Conservation (phyloP, 2,888 invertebrate species). For the Spatulosminthurus flaviceps region DNA sequence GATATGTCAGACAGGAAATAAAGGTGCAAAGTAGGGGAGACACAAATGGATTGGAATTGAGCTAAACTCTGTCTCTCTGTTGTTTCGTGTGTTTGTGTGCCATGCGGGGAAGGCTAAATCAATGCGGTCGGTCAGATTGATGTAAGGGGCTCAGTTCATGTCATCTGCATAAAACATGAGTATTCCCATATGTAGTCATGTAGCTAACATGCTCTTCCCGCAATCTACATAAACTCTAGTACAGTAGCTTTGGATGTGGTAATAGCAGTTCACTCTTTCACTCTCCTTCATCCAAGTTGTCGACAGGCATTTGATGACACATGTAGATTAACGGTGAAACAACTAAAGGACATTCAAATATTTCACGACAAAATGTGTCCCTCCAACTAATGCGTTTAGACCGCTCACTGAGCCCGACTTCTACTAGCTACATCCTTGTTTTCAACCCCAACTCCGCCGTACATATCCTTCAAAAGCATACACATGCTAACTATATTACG, state of each 20-base stretch:
- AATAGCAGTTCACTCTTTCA: not conserved
- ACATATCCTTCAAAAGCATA: not conserved
- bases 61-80: constrained; percentile 34
- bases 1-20: constrained; percentile 39
- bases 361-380: constrained; percentile 49
- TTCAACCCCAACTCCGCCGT: not conserved
- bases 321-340: constrained; percentile 58
- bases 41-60: constrained; percentile 35
- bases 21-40: constrained; percentile 27
- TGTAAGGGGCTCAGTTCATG: constrained; percentile 44
- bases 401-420: not conserved
- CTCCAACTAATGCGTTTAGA: not conserved
- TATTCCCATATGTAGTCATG: not conserved
- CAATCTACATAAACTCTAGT: too few species aligned
- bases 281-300: constrained; percentile 50
- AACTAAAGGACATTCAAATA: constrained; percentile 57
- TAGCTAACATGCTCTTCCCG: too few species aligned
- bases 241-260: too few species aligned
- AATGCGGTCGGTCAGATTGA: constrained; percentile 49
- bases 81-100: constrained; percentile 43
- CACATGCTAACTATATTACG: not conserved
- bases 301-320: constrained; percentile 59
- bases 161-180: constrained; percentile 49
- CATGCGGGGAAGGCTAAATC: constrained; percentile 48
- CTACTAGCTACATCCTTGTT: not conserved